These are phyloP conservation scores for Auanema sp. DNA, from an alignment of 2,888 invertebrate genomes.

Conservation along the genomic window DNA sequence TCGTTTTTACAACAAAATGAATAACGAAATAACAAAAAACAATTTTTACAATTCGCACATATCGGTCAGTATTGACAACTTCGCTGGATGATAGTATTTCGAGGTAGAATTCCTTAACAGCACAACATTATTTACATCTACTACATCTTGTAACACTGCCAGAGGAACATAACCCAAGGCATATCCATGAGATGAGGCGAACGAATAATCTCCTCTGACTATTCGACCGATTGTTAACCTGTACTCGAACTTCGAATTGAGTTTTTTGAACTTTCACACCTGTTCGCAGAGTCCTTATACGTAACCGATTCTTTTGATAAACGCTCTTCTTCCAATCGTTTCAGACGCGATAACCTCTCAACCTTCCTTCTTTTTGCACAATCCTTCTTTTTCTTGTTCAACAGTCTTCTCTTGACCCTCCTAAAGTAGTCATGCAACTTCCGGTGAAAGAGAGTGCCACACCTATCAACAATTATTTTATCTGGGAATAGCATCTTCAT, in stretches of 20 bases:
- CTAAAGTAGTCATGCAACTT: constrained; percentile 13
- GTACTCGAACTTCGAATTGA: too few relatives aligned
- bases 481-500: constrained; percentile 23
- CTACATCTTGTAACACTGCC: constrained; percentile 20
- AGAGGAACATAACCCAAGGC: constrained; percentile 42
- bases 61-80: constrained; percentile 19
- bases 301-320: constrained; percentile 18
- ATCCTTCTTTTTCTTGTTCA: constrained; percentile 33
- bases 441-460: background rate
- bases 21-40: background rate
- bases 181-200: constrained; percentile 37
- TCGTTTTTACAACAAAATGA: background rate
- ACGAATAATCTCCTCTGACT: constrained; percentile 50
- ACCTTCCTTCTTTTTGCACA: constrained; percentile 31
- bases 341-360: constrained; percentile 17
- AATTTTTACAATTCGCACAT: background rate
- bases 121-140: constrained; percentile 25
- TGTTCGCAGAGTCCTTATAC: constrained; percentile 31
- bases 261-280: constrained; percentile 28
- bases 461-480: constrained; percentile 13
- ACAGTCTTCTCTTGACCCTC: constrained; percentile 17
- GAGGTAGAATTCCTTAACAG: constrained; percentile 46
- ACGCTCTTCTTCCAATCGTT: constrained; percentile 20
- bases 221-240: constrained; percentile 48
- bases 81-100: constrained; percentile 50